Conservation (phyloP, 1,140 invertebrate genomes). For the Coelopa frigida region DNA sequence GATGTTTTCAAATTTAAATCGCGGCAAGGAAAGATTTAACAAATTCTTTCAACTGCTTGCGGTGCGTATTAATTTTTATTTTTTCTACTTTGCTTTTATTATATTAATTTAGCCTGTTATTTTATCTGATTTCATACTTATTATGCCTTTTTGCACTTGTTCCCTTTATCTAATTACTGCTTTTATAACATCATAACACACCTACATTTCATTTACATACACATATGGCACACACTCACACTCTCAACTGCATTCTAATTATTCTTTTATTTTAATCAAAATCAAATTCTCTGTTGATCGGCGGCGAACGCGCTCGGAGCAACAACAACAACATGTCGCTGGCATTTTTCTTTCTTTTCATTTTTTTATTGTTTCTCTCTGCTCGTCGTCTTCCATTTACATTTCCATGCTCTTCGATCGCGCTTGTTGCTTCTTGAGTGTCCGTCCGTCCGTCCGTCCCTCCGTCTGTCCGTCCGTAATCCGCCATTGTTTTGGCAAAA, state of each 20-base stretch:
- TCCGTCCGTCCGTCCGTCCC: neutral
- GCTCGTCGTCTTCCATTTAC: constrained; percentile 2
- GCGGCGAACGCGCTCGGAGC: no score
- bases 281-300: no score
- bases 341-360: constrained; percentile 7
- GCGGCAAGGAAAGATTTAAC: constrained; percentile 37
- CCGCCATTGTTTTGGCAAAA: no score
- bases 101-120: neutral
- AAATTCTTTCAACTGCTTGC: constrained; percentile 41
- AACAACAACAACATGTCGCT: no score
- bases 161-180: no score
- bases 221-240: no score
- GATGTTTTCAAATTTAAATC: constrained; percentile 39
- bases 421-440: neutral
- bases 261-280: no score
- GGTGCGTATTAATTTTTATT: constrained; percentile 26
- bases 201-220: no score
- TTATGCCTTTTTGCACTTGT: constrained; percentile 7
- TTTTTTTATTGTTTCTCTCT: constrained; percentile 8
- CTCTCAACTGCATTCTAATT: no score
- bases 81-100: neutral
- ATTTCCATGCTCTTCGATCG: neutral
- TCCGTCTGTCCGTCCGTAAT: neutral
- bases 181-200: no score
- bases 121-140: neutral